Percentiles rank a stretch among this genome's conserved stretches.
These are phyloP conservation scores for Rhea americana DNA, from an alignment of 2,113 vertebrate species.

Conservation along the genomic window DNA sequence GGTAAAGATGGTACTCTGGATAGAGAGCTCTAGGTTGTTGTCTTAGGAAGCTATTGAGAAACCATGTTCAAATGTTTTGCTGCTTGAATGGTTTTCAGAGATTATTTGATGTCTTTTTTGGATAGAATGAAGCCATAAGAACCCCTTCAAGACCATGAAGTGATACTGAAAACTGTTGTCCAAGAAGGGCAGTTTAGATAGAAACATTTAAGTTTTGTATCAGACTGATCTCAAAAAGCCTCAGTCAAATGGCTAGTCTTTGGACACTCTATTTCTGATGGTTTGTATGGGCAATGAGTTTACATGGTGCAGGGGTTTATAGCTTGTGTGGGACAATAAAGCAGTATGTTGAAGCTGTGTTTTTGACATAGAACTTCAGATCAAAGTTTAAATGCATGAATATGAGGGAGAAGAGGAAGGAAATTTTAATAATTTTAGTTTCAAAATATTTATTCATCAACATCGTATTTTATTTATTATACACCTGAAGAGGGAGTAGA, in stretches of 20 bases:
- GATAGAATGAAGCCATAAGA: background rate
- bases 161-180: background rate
- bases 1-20: background rate
- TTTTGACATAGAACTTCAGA: background rate
- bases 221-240: background rate
- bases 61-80: accelerated
- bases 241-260: background rate
- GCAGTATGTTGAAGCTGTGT: background rate
- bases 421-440: background rate
- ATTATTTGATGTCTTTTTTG: background rate
- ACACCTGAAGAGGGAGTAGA: too few species aligned
- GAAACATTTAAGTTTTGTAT: background rate
- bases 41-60: background rate
- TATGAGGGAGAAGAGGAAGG: too few species aligned
- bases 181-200: background rate
- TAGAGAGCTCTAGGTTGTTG: background rate
- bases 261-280: background rate
- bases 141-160: background rate
- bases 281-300: background rate
- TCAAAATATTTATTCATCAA: background rate
- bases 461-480: background rate
- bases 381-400: background rate
- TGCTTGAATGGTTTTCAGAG: background rate
- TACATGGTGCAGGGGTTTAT: background rate
- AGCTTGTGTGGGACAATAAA: background rate